Base-by-base conservation (phyloP, 2,113 vertebrate genomes). In the Syngnathus typhle region DNA sequence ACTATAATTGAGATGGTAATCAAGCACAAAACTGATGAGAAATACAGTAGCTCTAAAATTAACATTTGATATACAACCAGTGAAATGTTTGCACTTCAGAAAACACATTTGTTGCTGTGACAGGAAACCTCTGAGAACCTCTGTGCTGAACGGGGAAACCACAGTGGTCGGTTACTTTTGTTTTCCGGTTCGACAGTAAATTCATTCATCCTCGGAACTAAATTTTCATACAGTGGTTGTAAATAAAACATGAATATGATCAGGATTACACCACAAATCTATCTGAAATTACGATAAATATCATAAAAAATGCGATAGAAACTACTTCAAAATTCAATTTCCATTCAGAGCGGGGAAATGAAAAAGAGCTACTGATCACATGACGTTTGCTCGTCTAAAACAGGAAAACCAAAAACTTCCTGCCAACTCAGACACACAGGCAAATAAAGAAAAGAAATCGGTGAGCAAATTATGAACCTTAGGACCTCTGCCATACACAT, bases 351-450 rank as follows among this genome's bases (percentile, higher is more conserved):
- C 27, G 27, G 27, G 27, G 4, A 36, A 19, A 54, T 19, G 11
- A 71, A 37, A 18, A 63, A 16, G 23, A 63, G 47, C 38, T 37
- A 64, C 55, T 56, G 49, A 27, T 55, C 9, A 32, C 52, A 63
- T 47, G 5, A 4, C 70, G 61, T 72, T n/a, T 68, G 64, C 38
- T 64, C n/a, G 21, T 77, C 55, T 72, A 62, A 81, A 84, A 74
- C 84, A 87, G 87, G 85, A 88, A 87, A 75, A 82, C 67, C 60
- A 3, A 68, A 85, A 16, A 64, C 81, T 88, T 88, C 82, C 85
- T 88, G 82, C 60, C 27, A 32, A 32, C 27, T 32, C 27, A 54
- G 70, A 44, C 10, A 51, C 27, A 46, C 37, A 41, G 32, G n/a
- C 19, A 15, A 27, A 63, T 46, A 46, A 63, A 65, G 16, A 71